Base-by-base conservation (phyloP, 2,888 invertebrate species). In the Diadegma fenestrale region DNA sequence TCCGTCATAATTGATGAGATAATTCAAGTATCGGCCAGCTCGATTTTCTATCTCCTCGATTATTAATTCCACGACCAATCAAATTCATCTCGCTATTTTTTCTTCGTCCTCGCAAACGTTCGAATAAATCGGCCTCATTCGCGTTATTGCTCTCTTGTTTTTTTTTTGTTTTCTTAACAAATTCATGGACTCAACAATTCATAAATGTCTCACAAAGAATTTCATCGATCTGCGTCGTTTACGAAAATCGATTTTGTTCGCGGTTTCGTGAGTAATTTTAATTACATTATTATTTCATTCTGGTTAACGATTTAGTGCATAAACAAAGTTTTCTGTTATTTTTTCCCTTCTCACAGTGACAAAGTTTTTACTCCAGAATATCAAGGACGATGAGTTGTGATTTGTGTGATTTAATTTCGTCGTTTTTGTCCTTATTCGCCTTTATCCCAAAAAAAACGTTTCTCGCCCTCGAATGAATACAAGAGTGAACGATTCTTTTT, bases 231-330 rank as follows among this genome's bases (percentile, higher is more conserved):
- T 33, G 76, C 76, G 43, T 48, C 76, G 58, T 80, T 86, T 22
- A 73, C 51, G 41, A 86, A 75, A 83, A 92, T 92, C 92, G 93
- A 93, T 87, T 89, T 93, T 84, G 88, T 93, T 77, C 91, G 93
- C 43, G 90, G 91, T 85, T 92, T 91, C 86, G 93, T 93, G 89
- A 93, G 93, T 93, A 88, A 84, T 80, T 75, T 72, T 19, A n/a
- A 7, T 51, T 71, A 12, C 26, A 17, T 45, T 58, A 63, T 45
- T 63, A 33, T 75, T 54, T 19, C 6, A 8, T 37, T 37, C 37
- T 26, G 4, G 14, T 26, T 58, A 26, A 17, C 26, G 22, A 19
- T 54, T 51, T 10, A 8, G 51, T 66, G 51, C 58, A 41, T 72
- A 1, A 37, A 37, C 37, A 37, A 37, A 37, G 37, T 37, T 37